Conservation (phyloP, 2,888 invertebrate genomes). For the Nemoura dubitans region DNA sequence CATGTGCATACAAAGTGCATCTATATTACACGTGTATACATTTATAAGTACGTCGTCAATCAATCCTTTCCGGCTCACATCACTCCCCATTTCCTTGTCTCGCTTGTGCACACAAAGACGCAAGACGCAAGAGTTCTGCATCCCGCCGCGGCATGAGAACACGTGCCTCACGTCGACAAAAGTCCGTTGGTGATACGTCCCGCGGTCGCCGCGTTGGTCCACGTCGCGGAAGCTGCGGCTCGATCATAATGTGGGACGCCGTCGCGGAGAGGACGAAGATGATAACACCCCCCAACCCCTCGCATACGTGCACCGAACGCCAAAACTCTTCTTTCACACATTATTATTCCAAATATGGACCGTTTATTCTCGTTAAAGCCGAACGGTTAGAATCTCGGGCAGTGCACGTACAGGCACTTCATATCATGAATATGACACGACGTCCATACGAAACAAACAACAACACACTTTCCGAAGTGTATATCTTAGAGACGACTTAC, state of each 20-base stretch:
- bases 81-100: neutral
- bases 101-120: no score
- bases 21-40: no score
- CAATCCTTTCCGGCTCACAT: neutral
- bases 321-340: neutral
- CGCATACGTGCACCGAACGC: neutral
- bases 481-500: no score
- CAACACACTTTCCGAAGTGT: neutral
- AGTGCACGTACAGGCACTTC: neutral
- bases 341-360: constrained; percentile 12
- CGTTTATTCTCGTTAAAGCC: neutral
- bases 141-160: neutral
- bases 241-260: neutral
- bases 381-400: neutral
- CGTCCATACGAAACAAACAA: neutral
- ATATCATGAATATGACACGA: neutral
- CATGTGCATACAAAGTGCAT: neutral
- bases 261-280: neutral
- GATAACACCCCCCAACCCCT: neutral
- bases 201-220: neutral
- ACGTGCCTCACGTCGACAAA: neutral
- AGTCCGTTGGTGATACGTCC: no score
- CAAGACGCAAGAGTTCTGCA: neutral
- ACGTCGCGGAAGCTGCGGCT: neutral
- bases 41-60: constrained; percentile 1